Base-by-base conservation (phyloP, 2,797 vertebrate genomes). In the Macropodus opercularis region DNA sequence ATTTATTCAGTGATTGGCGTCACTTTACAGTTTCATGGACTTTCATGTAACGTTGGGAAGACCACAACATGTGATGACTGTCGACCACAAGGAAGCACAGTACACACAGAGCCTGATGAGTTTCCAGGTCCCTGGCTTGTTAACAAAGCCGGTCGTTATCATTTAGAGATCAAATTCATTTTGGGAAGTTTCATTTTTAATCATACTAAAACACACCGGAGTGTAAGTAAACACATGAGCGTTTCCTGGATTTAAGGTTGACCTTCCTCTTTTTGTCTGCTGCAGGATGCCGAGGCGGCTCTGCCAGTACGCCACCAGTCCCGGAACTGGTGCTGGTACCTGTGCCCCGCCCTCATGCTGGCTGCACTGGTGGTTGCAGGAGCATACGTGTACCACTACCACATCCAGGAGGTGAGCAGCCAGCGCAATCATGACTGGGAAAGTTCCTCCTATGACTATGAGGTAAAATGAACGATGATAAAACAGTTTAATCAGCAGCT, bases 301-400 rank as follows among this genome's bases (percentile, higher is more conserved):
- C 72, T 95, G 34, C 90, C 87, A 3, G 72, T 93, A 50, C 93
- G 88, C 31, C 87, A 73, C 18, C 95, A 94, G 72, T 95, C 95
- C 48, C 92, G 93, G 51, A 92, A 94, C 65, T 99, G 96, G 96
- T 98, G 95, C 83, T 99, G 96, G 96, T 98, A 94, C 69, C 94
- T 99, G 34, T 96, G 96, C 21, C 60, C 98, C 61, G 95, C 95
- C 35, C 95, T 98, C 53, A 95, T 99, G 93, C 89, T 99, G 69
- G 95, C 95, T 1, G 96, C 96, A 0, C 93, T 97, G 75, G 94
- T 98, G 79, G 92, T 98, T 0, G 96, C 96, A 1, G 96, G 96
- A 77, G 94, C 92, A 39, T 99, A 96, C 82, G 92, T 99, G 52
- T 96, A 95, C 90, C 94, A 89, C 81, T 94, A 95, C 74, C 96